These are phyloP conservation scores for Rhabdomys pumilio DNA, from an alignment of 2,797 vertebrate species.

Conservation along the genomic window DNA sequence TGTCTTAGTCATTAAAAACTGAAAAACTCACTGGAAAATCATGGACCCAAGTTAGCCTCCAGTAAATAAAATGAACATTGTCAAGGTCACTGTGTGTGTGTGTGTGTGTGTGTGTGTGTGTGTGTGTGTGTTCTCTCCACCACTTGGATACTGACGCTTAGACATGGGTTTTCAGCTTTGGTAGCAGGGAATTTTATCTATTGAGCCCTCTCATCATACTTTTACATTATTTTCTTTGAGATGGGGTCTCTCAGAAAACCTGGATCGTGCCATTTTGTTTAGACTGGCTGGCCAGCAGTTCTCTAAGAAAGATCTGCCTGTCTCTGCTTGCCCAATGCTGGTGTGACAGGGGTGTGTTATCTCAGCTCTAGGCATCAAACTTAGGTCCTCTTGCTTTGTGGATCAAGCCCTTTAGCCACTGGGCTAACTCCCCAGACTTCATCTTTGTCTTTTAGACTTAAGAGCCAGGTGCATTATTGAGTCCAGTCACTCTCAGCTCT, in stretches of 20 bases:
- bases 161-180: neutral
- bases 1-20: conserved; percentile 50
- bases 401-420: too few species aligned
- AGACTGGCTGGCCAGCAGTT: too few species aligned
- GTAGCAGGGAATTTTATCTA: neutral
- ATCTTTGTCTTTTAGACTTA: neutral
- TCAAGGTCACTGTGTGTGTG: neutral
- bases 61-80: conserved; percentile 8
- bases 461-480: neutral
- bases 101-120: neutral
- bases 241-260: neutral
- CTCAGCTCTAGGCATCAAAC: neutral
- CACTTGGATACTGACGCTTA: neutral
- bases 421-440: neutral
- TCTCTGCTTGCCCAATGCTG: neutral
- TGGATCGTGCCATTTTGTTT: neutral
- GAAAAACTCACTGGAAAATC: conserved; percentile 42
- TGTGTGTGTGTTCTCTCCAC: neutral
- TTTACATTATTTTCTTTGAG: neutral
- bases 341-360: neutral
- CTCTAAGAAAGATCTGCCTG: neutral
- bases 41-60: neutral
- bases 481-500: neutral
- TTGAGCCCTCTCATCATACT: neutral
- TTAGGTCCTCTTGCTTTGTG: neutral